Percentiles rank a stretch among this genome's conserved stretches.
Conservation (phyloP, 2,113 vertebrate genomes). For the Sardina pilchardus region DNA sequence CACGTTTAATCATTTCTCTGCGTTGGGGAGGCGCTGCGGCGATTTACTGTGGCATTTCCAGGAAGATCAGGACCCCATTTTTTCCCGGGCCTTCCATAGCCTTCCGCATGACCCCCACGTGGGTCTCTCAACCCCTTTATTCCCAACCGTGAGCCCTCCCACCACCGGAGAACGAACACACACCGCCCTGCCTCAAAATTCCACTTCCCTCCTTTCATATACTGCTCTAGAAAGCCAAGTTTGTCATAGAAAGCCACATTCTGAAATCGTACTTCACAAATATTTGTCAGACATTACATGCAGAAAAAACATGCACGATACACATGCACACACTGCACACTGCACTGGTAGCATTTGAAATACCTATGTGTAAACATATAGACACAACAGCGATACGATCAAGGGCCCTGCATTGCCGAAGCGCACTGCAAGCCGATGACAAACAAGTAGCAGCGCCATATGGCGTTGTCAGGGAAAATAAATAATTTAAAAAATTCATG, state of each 20-base stretch:
- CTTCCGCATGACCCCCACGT: constrained; percentile 45
- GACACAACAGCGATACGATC: constrained; percentile 54
- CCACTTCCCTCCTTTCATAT: neutral
- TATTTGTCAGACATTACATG: neutral
- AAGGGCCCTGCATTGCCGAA: constrained; percentile 58
- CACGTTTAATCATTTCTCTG: constrained; percentile 75
- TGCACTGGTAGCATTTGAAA: neutral
- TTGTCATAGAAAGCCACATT: neutral
- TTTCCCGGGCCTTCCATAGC: constrained; percentile 52
- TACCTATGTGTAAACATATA: constrained; percentile 57
- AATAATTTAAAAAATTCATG: constrained; percentile 71
- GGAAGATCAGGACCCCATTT: constrained; percentile 76
- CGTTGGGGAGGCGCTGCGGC: constrained; percentile 65
- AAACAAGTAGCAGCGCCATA: constrained; percentile 69
- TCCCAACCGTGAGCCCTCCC: neutral
- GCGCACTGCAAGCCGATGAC: constrained; percentile 60
- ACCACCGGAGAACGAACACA: neutral
- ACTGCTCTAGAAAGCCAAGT: neutral
- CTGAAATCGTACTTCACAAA: neutral
- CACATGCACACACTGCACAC: neutral
- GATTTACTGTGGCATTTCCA: constrained; percentile 81
- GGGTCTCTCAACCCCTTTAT: neutral
- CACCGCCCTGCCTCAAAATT: neutral
- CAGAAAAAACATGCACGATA: neutral
- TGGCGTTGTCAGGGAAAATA: constrained; percentile 73